A percentile compares a stretch with the other conserved stretches of the same genome.
phyloP scores from a whole-genome alignment of 1,140 invertebrate species.

The Panagrolaimus sp. region DNA sequence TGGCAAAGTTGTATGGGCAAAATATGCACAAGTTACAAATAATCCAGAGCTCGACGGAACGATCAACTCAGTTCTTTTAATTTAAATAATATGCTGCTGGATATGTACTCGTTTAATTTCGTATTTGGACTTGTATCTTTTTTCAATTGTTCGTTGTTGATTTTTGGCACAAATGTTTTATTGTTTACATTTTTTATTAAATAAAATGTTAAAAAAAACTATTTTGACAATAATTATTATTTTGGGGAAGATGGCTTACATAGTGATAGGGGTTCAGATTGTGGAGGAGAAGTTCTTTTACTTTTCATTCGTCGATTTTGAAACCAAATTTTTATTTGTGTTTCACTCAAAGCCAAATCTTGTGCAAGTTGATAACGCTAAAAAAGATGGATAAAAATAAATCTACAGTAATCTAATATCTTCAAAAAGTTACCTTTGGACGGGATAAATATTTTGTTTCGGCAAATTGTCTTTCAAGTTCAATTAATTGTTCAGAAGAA shows the following conservation, averaged over 20 bases:
- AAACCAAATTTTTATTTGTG: constrained; percentile 59
- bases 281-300: constrained; percentile 64
- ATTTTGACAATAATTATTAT: not conserved
- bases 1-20: constrained; percentile 99
- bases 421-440: too few species aligned
- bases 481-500: constrained; percentile 91
- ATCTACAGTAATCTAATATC: too few species aligned
- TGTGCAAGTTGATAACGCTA: constrained; percentile 96
- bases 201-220: not conserved
- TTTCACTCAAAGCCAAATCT: constrained; percentile 82
- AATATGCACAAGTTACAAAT: constrained; percentile 99
- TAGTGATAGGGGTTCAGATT: not conserved
- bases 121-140: constrained; percentile 5
- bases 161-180: constrained; percentile 7
- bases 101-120: not conserved
- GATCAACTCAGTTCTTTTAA: constrained; percentile 94
- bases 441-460: constrained; percentile 97
- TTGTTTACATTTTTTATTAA: constrained; percentile 11
- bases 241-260: not conserved
- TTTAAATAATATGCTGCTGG: constrained; percentile 65
- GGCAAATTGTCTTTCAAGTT: constrained; percentile 94
- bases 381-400: too few species aligned
- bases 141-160: constrained; percentile 7
- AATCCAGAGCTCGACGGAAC: constrained; percentile 99
- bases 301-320: constrained; percentile 99